Evolutionary conservation across 2,113 vertebrate genomes (phyloP), one percentile per base, ranked within the genome.

Genomic region (Miniopterus natalensis): DNA sequence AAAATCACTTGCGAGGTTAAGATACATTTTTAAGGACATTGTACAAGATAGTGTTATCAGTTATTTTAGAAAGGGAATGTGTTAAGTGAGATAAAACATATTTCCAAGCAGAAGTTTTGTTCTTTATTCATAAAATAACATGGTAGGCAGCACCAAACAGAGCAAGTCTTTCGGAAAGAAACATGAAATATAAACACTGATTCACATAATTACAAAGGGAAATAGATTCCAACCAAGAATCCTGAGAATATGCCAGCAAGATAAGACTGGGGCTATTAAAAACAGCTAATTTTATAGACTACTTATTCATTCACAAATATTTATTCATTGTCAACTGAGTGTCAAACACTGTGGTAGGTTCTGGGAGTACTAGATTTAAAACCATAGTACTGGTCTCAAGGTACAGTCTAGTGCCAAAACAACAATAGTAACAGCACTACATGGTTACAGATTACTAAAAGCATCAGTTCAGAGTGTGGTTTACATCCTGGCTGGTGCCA

Each of bases 101-200:
- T 77, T 94, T 92, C 83, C 25, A 92, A 95, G 66, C 45, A 36
- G 36, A 90, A 79, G 31, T 85, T 94, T 78, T 79, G 27, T 68
- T 88, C 47, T 78, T 95, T 83, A 92, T 53, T 81, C 49, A 14
- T 92, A 55, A 88, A 84, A 92, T 29, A 84, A 73, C 59, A 27
- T 88, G 31, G 6, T 29, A 74, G 47, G 51, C 20, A 96, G 49
- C 20, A 94, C n/a, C 59, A 78, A 85, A 95, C 20, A 87, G 3
- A 91, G 11, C 0, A 17, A 57, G 55, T 68, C 10, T 80, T 90
- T 83, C 47, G 96, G 23, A 95, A 92, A 90, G 47, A 61, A 83
- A 61, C 20, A 31, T 17, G 42, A 80, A 89, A 88, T 84, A 23
- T 83, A 92, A 92, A 88, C 49, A 71, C 20, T 36, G 42, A 63